Conservation (phyloP, 2,113 vertebrate genomes). For the Upupa epops region DNA sequence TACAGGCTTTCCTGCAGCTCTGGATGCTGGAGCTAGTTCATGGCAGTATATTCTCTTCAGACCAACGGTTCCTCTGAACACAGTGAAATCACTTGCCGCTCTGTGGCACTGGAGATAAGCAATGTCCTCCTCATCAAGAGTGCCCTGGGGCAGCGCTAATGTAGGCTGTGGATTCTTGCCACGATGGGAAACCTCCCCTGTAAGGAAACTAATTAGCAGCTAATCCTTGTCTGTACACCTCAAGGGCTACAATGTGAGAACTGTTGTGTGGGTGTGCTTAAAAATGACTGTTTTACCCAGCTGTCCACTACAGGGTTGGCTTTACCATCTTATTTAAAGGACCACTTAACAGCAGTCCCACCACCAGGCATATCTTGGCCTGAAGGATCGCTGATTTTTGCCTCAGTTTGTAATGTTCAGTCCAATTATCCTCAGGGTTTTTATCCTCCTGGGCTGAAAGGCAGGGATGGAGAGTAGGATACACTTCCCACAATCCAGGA, state of each 20-base stretch:
- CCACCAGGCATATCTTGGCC: background rate
- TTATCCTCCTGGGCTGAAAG: too few species aligned
- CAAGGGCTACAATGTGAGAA: slow-evolving; percentile 20
- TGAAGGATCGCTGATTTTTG: background rate
- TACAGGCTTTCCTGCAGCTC: background rate
- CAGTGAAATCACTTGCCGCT: slow-evolving; percentile 13
- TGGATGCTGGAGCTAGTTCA: background rate
- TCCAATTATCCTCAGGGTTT: background rate
- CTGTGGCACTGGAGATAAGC: slow-evolving; percentile 16
- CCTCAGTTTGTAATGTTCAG: background rate
- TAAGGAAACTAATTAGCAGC: slow-evolving; percentile 45
- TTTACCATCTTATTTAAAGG: background rate
- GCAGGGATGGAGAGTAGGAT: too few species aligned
- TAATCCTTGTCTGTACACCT: slow-evolving; percentile 45
- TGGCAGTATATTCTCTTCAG: background rate
- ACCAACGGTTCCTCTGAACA: background rate
- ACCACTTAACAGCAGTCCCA: background rate
- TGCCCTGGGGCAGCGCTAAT: slow-evolving; percentile 12
- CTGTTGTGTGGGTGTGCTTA: slow-evolving; percentile 11
- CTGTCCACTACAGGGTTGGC: slow-evolving; percentile 19
- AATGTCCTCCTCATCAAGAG: background rate
- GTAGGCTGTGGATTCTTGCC: slow-evolving; percentile 9
- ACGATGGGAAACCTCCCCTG: background rate
- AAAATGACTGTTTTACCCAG: slow-evolving; percentile 41
- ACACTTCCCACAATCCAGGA: too few species aligned